Percentiles rank a stretch among this genome's conserved stretches.
These are phyloP conservation scores for Delphinus delphis DNA, from an alignment of 2,113 vertebrate species.

Conservation along the genomic window DNA sequence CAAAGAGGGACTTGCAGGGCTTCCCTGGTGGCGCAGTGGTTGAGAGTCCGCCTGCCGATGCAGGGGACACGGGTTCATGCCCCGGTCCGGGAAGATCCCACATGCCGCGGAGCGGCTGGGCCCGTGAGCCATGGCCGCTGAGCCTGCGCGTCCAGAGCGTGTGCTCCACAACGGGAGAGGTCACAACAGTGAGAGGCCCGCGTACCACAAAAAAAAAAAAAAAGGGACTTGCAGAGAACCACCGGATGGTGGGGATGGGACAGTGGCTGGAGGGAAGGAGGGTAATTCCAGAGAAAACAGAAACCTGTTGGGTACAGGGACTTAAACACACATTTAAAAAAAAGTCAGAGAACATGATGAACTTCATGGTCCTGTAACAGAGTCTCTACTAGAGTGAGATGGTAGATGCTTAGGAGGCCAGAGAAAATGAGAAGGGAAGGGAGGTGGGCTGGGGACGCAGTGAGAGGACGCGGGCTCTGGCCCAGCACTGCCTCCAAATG, in stretches of 20 bases:
- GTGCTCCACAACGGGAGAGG: too few relatives aligned
- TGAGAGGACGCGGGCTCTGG: background rate
- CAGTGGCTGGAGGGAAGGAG: background rate
- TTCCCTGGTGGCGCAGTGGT: too few relatives aligned
- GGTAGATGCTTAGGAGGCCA: fast-evolving
- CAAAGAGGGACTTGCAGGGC: too few relatives aligned
- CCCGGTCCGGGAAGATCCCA: too few relatives aligned
- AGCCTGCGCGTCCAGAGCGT: too few relatives aligned
- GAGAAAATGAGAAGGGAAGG: background rate
- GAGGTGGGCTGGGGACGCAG: fast-evolving
- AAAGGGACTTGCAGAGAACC: too few relatives aligned
- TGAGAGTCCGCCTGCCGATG: too few relatives aligned
- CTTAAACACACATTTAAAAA: background rate
- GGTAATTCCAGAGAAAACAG: background rate
- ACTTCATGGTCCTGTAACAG: fast-evolving
- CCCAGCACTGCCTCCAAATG: background rate
- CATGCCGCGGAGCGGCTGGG: too few relatives aligned
- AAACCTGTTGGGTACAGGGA: background rate
- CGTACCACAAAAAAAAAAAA: too few relatives aligned
- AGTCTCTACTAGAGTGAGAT: background rate
- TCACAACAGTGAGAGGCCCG: too few relatives aligned
- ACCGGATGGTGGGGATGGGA: fast-evolving
- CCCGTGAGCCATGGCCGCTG: too few relatives aligned
- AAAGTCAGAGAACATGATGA: background rate
- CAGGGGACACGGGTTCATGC: too few relatives aligned